Percentiles rank a stretch among this genome's conserved stretches.
These are phyloP conservation scores for Takifugu bimaculatus DNA, from an alignment of 2,113 vertebrate genomes.

Conservation along the genomic window DNA sequence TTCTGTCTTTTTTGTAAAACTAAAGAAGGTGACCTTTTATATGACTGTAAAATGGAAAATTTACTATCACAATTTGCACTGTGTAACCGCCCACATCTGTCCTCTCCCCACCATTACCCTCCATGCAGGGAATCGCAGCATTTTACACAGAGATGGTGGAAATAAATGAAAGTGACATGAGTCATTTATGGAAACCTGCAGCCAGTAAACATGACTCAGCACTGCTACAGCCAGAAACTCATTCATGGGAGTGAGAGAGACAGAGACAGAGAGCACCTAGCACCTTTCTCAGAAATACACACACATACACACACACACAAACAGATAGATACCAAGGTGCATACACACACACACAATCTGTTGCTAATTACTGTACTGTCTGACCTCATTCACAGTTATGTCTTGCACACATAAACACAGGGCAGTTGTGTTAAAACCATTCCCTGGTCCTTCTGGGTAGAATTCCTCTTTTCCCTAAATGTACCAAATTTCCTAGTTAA, in stretches of 20 bases:
- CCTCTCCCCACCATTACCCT: not conserved
- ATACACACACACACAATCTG: slow-evolving; percentile 53
- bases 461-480: too few relatives aligned
- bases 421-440: not conserved
- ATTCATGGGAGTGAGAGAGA: slow-evolving; percentile 25
- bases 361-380: slow-evolving; percentile 38
- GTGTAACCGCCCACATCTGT: not conserved
- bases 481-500: too few relatives aligned
- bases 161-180: slow-evolving; percentile 30
- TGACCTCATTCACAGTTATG: slow-evolving; percentile 45
- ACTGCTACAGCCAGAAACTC: slow-evolving; percentile 28
- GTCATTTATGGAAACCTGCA: slow-evolving; percentile 17
- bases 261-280: slow-evolving; percentile 1
- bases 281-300: not conserved
- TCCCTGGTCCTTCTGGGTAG: too few relatives aligned
- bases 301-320: slow-evolving; percentile 28
- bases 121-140: slow-evolving; percentile 1
- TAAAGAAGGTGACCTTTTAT: not conserved
- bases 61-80: not conserved
- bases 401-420: not conserved
- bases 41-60: too few relatives aligned
- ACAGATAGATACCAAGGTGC: not conserved
- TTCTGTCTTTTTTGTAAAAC: too few relatives aligned
- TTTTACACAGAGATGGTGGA: slow-evolving; percentile 11
- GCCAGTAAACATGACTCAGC: slow-evolving; percentile 58